Percentiles rank a stretch among this genome's conserved stretches.
Evolutionary conservation across 2,888 invertebrate species (phyloP).

Genomic region (Proisotoma minuta): DNA sequence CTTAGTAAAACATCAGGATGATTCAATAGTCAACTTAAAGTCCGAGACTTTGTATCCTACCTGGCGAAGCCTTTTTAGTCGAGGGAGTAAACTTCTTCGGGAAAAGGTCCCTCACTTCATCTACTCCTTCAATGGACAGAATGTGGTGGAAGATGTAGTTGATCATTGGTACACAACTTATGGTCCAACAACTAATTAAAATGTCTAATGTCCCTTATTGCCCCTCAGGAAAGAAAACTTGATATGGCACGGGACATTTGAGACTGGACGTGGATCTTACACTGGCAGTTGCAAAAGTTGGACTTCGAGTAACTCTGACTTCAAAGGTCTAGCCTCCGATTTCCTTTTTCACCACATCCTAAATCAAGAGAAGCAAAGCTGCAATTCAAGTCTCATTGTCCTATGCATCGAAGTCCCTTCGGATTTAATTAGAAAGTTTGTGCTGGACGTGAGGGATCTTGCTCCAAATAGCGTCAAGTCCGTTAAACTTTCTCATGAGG

Average conservation of each 20-base stretch:
- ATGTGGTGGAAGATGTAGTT: slow-evolving; percentile 22
- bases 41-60: slow-evolving; percentile 19
- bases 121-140: slow-evolving; percentile 29
- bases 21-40: slow-evolving; percentile 21
- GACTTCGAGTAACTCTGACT: slow-evolving; percentile 69
- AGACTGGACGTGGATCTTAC: slow-evolving; percentile 3
- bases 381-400: slow-evolving; percentile 79
- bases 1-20: slow-evolving; percentile 9
- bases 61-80: slow-evolving; percentile 15
- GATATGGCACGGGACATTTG: slow-evolving; percentile 77
- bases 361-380: slow-evolving; percentile 71
- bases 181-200: not conserved
- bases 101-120: not conserved
- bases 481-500: slow-evolving; percentile 1
- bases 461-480: not conserved
- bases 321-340: slow-evolving; percentile 78
- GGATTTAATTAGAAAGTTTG: not conserved
- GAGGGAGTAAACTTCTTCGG: not conserved
- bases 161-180: slow-evolving; percentile 17
- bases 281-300: slow-evolving; percentile 54
- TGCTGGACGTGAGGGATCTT: not conserved
- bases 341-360: slow-evolving; percentile 68
- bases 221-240: slow-evolving; percentile 82
- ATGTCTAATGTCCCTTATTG: not conserved
- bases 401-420: slow-evolving; percentile 70